These are phyloP conservation scores for Drosophila pandora DNA, from an alignment of 1,140 invertebrate genomes.

Conservation along the genomic window DNA sequence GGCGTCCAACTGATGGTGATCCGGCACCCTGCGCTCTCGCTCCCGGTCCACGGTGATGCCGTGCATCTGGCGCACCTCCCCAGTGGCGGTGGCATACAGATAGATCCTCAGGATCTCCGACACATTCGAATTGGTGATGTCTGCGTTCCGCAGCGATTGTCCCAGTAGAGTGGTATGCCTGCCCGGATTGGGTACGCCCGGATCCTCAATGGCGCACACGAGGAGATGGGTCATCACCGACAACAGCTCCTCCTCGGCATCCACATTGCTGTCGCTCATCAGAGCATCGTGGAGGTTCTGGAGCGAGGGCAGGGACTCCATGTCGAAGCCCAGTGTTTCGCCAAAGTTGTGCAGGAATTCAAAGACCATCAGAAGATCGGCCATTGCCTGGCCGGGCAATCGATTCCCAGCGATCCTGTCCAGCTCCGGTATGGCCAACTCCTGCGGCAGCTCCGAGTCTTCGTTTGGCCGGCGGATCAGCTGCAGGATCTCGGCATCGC, in stretches of 20 bases:
- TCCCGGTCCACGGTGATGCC: conserved; percentile 91
- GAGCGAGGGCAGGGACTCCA: conserved; percentile 93
- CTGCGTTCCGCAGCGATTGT: conserved; percentile 95
- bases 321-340: conserved; percentile 95
- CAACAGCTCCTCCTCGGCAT: conserved; percentile 94
- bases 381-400: conserved; percentile 93
- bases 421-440: conserved; percentile 90
- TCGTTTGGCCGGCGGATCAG: conserved; percentile 94
- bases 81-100: conserved; percentile 92
- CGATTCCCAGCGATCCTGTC: conserved; percentile 92
- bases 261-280: conserved; percentile 88
- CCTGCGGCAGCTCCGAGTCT: conserved; percentile 91
- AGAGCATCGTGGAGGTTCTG: conserved; percentile 94
- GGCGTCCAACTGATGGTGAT: conserved; percentile 90
- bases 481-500: conserved; percentile 93
- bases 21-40: conserved; percentile 89
- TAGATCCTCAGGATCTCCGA: conserved; percentile 96
- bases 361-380: conserved; percentile 95
- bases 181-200: conserved; percentile 95
- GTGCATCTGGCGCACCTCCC: conserved; percentile 92
- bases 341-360: conserved; percentile 98
- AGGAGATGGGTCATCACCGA: conserved; percentile 95
- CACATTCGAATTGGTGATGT: conserved; percentile 95
- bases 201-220: conserved; percentile 96
- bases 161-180: conserved; percentile 94